Conservation (phyloP, 2,888 invertebrate genomes). For the Scaptomyza tumidula region DNA sequence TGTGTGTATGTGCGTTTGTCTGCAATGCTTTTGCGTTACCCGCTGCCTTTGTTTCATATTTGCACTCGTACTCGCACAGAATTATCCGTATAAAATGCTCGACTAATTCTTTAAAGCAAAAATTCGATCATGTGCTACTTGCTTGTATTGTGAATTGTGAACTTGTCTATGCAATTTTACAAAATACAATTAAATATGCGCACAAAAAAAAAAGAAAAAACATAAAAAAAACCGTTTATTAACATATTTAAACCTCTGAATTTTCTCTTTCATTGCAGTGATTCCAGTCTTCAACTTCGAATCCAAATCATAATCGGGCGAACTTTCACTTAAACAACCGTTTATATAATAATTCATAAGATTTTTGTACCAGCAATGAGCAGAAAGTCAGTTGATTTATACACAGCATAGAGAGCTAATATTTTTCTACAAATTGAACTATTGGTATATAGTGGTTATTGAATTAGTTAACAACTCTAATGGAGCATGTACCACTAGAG, state of each 20-base stretch:
- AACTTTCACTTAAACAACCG: conserved; percentile 65
- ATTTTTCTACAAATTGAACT: conserved; percentile 47
- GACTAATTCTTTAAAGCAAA: conserved; percentile 54
- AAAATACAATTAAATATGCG: conserved; percentile 13
- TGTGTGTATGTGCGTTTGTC: conserved; percentile 46
- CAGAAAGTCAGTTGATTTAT: conserved; percentile 50
- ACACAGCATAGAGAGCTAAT: conserved; percentile 25
- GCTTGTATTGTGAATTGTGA: conserved; percentile 29
- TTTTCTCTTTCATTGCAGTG: conserved; percentile 56
- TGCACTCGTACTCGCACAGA: conserved; percentile 45
- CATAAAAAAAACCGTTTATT: conserved; percentile 8
- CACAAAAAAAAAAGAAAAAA: conserved; percentile 4
- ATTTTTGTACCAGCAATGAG: conserved; percentile 69
- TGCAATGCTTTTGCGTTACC: conserved; percentile 69
- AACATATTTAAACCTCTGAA: neutral
- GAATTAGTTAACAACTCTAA: conserved; percentile 30
- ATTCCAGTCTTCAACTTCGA: conserved; percentile 75
- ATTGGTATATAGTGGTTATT: conserved; percentile 30
- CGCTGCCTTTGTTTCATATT: conserved; percentile 74
- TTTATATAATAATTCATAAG: conserved; percentile 55
- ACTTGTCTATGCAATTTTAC: conserved; percentile 15
- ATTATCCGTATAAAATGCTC: conserved; percentile 73
- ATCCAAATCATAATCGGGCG: conserved; percentile 63
- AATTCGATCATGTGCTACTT: conserved; percentile 70
- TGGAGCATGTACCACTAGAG: conserved; percentile 47